phyloP scores from a whole-genome alignment of 2,888 invertebrate genomes.

The Apotomis turbidana region DNA sequence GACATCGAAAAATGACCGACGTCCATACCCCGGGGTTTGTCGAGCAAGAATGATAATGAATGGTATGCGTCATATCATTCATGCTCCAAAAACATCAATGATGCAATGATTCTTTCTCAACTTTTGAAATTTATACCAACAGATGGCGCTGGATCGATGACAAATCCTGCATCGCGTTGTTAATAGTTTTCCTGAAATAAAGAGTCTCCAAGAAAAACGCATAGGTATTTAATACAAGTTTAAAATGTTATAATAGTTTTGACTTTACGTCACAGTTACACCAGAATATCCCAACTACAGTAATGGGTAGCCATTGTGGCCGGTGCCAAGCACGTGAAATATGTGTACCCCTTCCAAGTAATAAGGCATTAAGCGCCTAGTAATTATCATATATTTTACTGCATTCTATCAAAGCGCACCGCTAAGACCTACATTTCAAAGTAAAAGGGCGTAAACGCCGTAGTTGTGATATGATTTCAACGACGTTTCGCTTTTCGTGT shows the following conservation, averaged over 20 bases:
- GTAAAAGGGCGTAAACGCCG: not conserved
- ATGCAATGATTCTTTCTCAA: no score
- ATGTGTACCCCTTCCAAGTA: not conserved
- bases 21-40: no score
- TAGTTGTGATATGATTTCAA: not conserved
- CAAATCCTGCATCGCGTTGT: no score
- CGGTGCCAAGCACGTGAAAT: conserved; percentile 19
- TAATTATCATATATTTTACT: not conserved
- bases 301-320: conserved; percentile 15
- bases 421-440: not conserved
- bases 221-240: no score
- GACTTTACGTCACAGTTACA: not conserved
- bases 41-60: no score
- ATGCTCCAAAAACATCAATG: no score
- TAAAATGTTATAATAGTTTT: not conserved
- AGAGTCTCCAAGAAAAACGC: no score
- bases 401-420: not conserved
- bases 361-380: not conserved
- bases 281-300: not conserved
- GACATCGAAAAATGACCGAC: no score
- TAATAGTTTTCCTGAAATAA: no score
- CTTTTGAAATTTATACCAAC: no score
- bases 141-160: no score
- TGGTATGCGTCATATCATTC: no score
- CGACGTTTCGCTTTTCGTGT: not conserved